Evolutionary conservation across 2,888 invertebrate species (phyloP).

Genomic region (Drosophila incognita): DNA sequence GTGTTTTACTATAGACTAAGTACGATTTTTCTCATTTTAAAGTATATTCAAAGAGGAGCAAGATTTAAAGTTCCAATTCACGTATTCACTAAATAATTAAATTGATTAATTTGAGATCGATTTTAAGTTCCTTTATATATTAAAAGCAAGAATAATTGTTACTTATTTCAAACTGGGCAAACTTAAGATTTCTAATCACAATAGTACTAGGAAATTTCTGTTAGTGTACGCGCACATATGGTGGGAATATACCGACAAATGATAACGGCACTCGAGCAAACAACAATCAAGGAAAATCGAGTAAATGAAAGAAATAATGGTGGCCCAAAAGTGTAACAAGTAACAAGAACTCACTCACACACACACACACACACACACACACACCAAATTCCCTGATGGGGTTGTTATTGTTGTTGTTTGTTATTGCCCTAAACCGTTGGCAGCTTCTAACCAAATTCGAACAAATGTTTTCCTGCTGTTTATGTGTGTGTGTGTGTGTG

Average conservation of each 20-base stretch:
- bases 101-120: too few species aligned
- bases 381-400: slow-evolving; percentile 10
- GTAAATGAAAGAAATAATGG: slow-evolving; percentile 78
- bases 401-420: slow-evolving; percentile 3
- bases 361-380: background rate
- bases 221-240: slow-evolving; percentile 57
- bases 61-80: too few species aligned
- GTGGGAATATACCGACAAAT: slow-evolving; percentile 72
- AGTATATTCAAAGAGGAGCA: too few species aligned
- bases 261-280: slow-evolving; percentile 79
- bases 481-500: slow-evolving; percentile 29
- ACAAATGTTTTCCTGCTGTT: slow-evolving; percentile 45
- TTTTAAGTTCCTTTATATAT: background rate
- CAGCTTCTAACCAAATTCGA: slow-evolving; percentile 39
- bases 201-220: background rate
- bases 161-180: background rate
- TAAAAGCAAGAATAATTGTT: background rate
- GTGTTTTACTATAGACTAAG: background rate
- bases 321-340: slow-evolving; percentile 64
- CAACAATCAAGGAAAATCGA: slow-evolving; percentile 79
- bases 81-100: too few species aligned
- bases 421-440: slow-evolving; percentile 24
- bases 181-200: background rate
- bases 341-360: slow-evolving; percentile 55
- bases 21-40: background rate